Percentiles rank a stretch among this genome's conserved stretches.
Conservation (phyloP, 2,113 vertebrate species). For the Podiceps cristatus region DNA sequence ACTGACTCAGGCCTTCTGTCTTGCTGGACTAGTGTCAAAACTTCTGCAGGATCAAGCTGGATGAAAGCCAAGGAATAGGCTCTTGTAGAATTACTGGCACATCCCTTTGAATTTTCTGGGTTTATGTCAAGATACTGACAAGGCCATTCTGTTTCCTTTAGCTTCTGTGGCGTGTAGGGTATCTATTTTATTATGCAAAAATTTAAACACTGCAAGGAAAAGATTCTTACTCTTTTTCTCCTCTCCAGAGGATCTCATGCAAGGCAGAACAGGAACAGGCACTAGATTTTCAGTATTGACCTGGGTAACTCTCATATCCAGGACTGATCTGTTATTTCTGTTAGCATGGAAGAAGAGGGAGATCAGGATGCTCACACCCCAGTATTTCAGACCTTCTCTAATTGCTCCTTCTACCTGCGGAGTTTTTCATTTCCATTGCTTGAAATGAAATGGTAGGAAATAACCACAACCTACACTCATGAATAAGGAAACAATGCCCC, state of each 20-base stretch:
- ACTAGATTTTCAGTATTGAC: neutral
- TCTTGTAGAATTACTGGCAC: slow-evolving; percentile 70
- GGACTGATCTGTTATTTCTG: neutral
- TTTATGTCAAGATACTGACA: slow-evolving; percentile 73
- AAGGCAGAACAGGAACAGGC: neutral
- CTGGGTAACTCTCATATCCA: neutral
- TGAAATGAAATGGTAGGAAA: neutral
- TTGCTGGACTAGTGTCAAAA: slow-evolving; percentile 69
- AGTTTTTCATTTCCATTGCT: neutral
- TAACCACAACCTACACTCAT: neutral
- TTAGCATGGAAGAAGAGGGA: neutral
- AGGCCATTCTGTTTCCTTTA: slow-evolving; percentile 69
- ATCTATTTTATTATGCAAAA: slow-evolving; percentile 26
- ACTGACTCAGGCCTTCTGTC: slow-evolving; percentile 71
- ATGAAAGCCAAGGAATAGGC: slow-evolving; percentile 53
- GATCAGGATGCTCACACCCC: neutral
- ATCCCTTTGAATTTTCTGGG: slow-evolving; percentile 64
- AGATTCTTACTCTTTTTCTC: neutral
- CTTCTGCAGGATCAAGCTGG: slow-evolving; percentile 70
- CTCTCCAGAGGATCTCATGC: neutral
- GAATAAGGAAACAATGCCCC: neutral
- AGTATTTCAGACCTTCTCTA: neutral
- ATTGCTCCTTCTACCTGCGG: neutral
- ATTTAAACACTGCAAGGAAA: neutral
- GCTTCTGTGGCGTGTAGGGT: slow-evolving; percentile 15